These are phyloP conservation scores for Batillaria attramentaria DNA, from an alignment of 1,140 invertebrate species.

Conservation along the genomic window DNA sequence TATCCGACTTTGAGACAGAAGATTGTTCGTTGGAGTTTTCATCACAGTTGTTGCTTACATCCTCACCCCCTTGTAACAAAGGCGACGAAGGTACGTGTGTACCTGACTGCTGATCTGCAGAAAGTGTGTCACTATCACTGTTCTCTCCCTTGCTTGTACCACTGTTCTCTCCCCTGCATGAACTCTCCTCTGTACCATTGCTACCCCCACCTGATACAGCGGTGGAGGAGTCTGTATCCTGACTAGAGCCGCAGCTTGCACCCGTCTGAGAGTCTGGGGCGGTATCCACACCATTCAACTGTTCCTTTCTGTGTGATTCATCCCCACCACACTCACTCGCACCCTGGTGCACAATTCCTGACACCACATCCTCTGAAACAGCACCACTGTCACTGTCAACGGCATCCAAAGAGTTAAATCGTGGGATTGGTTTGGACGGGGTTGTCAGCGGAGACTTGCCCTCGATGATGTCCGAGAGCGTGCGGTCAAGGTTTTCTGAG, in stretches of 20 bases:
- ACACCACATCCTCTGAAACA: not conserved
- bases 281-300: not conserved
- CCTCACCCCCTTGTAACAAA: not conserved
- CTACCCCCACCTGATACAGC: not conserved
- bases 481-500: conserved; percentile 63
- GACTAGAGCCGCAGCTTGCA: conserved; percentile 1
- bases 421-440: conserved; percentile 1
- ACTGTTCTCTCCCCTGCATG: not conserved
- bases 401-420: conserved; percentile 5
- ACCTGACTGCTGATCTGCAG: not conserved
- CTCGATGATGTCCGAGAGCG: conserved; percentile 67
- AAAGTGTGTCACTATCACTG: not conserved
- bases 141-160: not conserved
- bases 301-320: not conserved
- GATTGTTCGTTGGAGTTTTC: conserved; percentile 18
- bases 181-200: not conserved
- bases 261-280: not conserved
- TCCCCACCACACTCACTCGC: not conserved
- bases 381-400: not conserved
- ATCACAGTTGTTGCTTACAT: conserved; percentile 20
- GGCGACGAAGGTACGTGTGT: not conserved
- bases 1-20: not conserved
- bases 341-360: not conserved
- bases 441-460: conserved; percentile 41
- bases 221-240: not conserved